Evolutionary conservation across 1,140 invertebrate species (phyloP), one percentile per base, ranked within the genome.

Genomic region (Pseudomyrmex sp.): DNA sequence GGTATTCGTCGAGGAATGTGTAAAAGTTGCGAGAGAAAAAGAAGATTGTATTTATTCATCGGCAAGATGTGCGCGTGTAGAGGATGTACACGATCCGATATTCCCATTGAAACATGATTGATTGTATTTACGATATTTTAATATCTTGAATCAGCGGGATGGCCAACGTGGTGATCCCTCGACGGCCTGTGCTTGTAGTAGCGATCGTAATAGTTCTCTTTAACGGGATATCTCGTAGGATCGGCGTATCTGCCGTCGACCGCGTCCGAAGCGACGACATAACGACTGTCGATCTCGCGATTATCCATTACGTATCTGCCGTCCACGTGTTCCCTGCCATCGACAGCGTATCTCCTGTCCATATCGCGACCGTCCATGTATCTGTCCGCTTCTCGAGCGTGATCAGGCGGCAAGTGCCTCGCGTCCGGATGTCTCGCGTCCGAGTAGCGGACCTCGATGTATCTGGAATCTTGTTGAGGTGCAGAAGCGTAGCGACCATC

Each of bases 201-300:
- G 44, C 94, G 89, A 66, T 94, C 94, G 62, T 94, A 94, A 75
- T 94, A 94, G 69, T 94, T 94, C 59, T 94, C 93, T 82, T 94
- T 94, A n/a, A 89, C 44, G 2, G 89, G 85, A 61, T 94, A 93
- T 85, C 92, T 89, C 35, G 91, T 73, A 0, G 89, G 87, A 9
- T 93, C 92, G n/a, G 80, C 77, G 80, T 91, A 94, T 75, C 93
- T 91, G n/a, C 87, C 86, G n/a, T 93, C 92, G 1, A 86, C 86
- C 58, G 90, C 85, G 4, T 73, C 59, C 1, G 72, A 66, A 7
- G 66, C 76, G 23, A 52, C 74, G 13, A 63, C 44, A 58, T 87
- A 90, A 76, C 91, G 82, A 10, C 65, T 72, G n/a, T 91, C 90
- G 9, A 77, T 72, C 61, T 89, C 87, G 35, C 90, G 85, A 8